phyloP scores from a whole-genome alignment of 1,140 invertebrate species.

The Anastatus disparis region DNA sequence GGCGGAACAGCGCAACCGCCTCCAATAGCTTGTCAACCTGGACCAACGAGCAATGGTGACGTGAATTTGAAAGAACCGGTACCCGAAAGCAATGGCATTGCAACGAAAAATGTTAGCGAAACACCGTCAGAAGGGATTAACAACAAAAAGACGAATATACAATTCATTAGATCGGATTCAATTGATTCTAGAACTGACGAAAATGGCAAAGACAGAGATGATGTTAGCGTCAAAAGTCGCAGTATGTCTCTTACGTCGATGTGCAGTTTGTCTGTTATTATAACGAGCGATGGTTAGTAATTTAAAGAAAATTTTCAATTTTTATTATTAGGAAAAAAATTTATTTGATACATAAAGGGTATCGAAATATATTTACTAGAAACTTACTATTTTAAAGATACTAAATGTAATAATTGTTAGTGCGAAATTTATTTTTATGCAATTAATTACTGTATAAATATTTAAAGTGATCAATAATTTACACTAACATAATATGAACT shows the following conservation, averaged over 20 bases:
- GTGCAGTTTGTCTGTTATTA: constrained; percentile 58
- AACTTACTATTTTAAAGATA: too few relatives aligned
- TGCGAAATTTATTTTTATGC: too few relatives aligned
- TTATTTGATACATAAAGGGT: too few relatives aligned
- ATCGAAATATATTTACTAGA: too few relatives aligned
- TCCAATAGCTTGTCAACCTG: constrained; percentile 4
- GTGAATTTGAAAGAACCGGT: not conserved
- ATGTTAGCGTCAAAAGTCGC: constrained; percentile 58
- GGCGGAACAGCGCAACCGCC: constrained; percentile 44
- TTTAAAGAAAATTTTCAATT: too few relatives aligned
- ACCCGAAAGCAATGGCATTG: not conserved
- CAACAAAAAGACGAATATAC: not conserved
- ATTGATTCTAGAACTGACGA: constrained; percentile 28
- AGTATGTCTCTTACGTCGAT: constrained; percentile 63
- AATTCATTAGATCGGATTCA: constrained; percentile 10
- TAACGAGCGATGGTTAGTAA: constrained; percentile 44
- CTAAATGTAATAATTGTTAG: too few relatives aligned
- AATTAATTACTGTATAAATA: too few relatives aligned
- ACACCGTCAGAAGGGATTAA: not conserved
- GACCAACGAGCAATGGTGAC: not conserved
- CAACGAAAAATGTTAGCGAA: not conserved
- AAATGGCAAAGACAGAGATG: constrained; percentile 44
- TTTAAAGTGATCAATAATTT: too few relatives aligned
- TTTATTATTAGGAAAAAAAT: too few relatives aligned
- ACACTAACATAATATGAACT: too few relatives aligned